Percentiles rank a stretch among this genome's conserved stretches.
phyloP scores from a whole-genome alignment of 2,888 invertebrate species.

The Eulithis prunata region DNA sequence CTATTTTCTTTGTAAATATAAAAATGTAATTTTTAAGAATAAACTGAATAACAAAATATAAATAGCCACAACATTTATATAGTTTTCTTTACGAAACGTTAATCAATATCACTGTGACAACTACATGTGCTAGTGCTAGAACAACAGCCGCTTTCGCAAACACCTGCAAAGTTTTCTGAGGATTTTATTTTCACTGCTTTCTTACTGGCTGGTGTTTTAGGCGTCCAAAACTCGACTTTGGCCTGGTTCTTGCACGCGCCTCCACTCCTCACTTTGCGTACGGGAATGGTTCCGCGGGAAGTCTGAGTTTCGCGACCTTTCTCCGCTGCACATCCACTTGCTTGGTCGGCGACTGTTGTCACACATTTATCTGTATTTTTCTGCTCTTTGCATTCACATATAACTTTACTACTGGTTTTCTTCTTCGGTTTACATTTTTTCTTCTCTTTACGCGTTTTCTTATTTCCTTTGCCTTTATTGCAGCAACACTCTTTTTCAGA shows the following conservation, averaged over 20 bases:
- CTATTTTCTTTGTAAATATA: slow-evolving; percentile 76
- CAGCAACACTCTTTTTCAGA: slow-evolving; percentile 7
- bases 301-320: slow-evolving; percentile 48
- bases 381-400: slow-evolving; percentile 39
- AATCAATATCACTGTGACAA: slow-evolving; percentile 35
- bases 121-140: slow-evolving; percentile 36
- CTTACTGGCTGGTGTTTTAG: slow-evolving; percentile 25
- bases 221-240: slow-evolving; percentile 36
- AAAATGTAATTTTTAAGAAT: slow-evolving; percentile 68
- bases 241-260: slow-evolving; percentile 1
- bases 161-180: slow-evolving; percentile 21
- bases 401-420: slow-evolving; percentile 19
- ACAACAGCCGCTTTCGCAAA: slow-evolving; percentile 32
- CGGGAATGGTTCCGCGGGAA: not conserved
- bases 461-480: slow-evolving; percentile 12
- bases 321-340: slow-evolving; percentile 39
- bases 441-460: slow-evolving; percentile 16
- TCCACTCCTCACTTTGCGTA: slow-evolving; percentile 14
- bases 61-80: slow-evolving; percentile 62
- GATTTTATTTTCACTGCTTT: slow-evolving; percentile 28
- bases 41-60: slow-evolving; percentile 83
- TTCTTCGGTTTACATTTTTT: slow-evolving; percentile 22
- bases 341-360: slow-evolving; percentile 53
- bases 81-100: slow-evolving; percentile 52
- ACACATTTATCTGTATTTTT: slow-evolving; percentile 50